Evolutionary conservation across 37 sponge, comb jelly and placozoan genomes (phyloP).

Genomic region (Geodia barretti): DNA sequence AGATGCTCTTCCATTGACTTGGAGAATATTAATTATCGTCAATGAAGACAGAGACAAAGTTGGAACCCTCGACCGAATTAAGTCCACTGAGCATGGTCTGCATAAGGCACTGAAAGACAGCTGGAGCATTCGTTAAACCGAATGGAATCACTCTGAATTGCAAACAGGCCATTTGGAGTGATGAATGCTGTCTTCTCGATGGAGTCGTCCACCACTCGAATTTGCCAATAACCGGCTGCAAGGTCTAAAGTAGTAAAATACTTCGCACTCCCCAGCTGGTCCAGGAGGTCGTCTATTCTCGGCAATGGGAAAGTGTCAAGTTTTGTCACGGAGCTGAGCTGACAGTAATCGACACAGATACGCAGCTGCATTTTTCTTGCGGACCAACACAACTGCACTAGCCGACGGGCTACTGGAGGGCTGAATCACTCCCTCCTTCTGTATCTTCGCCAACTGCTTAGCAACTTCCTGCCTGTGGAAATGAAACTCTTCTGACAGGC

Average conservation of each 20-base stretch:
- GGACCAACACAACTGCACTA: conserved; percentile 59
- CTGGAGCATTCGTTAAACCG: too few species aligned
- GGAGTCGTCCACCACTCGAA: conserved; percentile 8
- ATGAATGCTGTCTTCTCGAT: conserved; percentile 35
- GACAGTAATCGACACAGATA: conserved; percentile 69
- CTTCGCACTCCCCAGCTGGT: conserved; percentile 14
- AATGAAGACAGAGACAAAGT: too few species aligned
- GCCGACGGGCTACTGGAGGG: conserved; percentile 69
- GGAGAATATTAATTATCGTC: too few species aligned
- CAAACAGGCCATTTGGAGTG: conserved; percentile 17
- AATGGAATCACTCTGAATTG: too few species aligned
- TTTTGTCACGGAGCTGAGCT: conserved; percentile 46
- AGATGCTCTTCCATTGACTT: too few species aligned
- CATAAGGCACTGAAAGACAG: too few species aligned
- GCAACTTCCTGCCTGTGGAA: too few species aligned
- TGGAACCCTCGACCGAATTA: too few species aligned
- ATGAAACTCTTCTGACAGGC: too few species aligned
- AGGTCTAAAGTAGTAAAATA: conserved; percentile 54
- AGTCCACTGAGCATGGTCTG: too few species aligned
- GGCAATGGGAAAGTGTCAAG: conserved; percentile 60
- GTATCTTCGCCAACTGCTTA: too few species aligned
- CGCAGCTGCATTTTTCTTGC: conserved; percentile 56
- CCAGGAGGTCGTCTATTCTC: conserved; percentile 42
- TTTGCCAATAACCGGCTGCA: conserved; percentile 53
- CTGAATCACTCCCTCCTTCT: too few species aligned